A percentile compares a stretch with the other conserved stretches of the same genome.
These are phyloP conservation scores for Lanius collurio DNA, from an alignment of 2,113 vertebrate genomes.

Conservation along the genomic window DNA sequence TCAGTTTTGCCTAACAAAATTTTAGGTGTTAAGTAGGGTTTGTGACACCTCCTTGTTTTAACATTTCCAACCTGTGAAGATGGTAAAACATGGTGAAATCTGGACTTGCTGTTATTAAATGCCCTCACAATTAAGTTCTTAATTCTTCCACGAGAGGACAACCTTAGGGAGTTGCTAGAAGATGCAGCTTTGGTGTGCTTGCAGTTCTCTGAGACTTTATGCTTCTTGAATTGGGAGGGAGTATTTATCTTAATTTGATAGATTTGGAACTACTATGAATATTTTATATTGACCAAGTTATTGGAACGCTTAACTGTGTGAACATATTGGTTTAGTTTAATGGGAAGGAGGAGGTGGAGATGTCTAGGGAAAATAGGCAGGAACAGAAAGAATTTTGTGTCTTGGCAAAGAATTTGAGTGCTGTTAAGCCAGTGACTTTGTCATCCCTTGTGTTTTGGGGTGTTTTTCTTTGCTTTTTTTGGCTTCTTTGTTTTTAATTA, in stretches of 20 bases:
- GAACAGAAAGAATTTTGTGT: conserved; percentile 44
- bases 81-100: background rate
- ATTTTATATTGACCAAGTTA: conserved; percentile 47
- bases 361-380: conserved; percentile 45
- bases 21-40: conserved; percentile 41
- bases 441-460: background rate
- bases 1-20: conserved; percentile 66
- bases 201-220: background rate
- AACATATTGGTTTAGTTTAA: conserved; percentile 60
- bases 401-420: conserved; percentile 32
- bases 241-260: background rate
- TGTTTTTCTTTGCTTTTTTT: background rate
- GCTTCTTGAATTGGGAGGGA: background rate
- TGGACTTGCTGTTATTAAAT: background rate
- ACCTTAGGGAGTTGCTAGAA: background rate
- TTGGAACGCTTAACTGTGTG: background rate
- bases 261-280: conserved; percentile 15
- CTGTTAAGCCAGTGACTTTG: conserved; percentile 22
- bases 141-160: background rate
- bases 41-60: conserved; percentile 18
- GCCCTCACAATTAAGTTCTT: background rate
- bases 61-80: conserved; percentile 12
- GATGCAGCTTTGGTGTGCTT: background rate
- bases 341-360: conserved; percentile 42
- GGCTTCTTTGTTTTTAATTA: conserved; percentile 24